phyloP scores from a whole-genome alignment of 2,797 vertebrate genomes.

The Masticophis lateralis region DNA sequence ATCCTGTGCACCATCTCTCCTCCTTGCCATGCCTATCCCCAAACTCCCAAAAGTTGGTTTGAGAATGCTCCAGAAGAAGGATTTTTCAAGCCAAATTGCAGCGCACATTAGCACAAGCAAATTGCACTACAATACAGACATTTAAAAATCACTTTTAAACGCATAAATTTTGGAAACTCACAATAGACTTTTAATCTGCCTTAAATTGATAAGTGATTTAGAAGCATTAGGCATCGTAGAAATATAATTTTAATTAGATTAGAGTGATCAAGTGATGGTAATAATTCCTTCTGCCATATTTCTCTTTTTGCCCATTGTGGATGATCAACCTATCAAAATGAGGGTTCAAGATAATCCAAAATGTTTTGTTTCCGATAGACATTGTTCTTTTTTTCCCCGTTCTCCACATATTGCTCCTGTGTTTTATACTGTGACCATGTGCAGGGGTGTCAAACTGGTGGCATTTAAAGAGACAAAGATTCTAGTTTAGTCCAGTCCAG shows the following conservation, averaged over 20 bases:
- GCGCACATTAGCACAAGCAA: neutral
- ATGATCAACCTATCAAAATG: neutral
- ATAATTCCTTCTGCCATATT: neutral
- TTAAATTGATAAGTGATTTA: neutral
- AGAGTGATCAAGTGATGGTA: neutral
- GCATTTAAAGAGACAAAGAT: neutral
- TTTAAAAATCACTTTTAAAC: neutral
- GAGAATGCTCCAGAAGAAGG: neutral
- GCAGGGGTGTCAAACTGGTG: neutral
- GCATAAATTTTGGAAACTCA: neutral
- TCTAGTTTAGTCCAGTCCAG: too few species aligned
- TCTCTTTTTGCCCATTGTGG: neutral
- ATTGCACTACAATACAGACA: neutral
- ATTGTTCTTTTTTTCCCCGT: neutral
- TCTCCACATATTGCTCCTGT: neutral
- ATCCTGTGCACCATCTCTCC: too few species aligned
- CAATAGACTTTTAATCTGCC: neutral
- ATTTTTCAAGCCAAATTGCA: neutral
- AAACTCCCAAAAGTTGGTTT: neutral
- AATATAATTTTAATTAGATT: neutral
- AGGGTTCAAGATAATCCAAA: neutral
- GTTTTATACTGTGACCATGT: neutral
- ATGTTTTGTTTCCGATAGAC: neutral
- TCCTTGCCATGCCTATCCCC: neutral
- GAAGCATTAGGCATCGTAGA: neutral